Evolutionary conservation across 2,797 vertebrate species (phyloP), one percentile per base, ranked within the genome.

Genomic region (Corythornis leucogaster): DNA sequence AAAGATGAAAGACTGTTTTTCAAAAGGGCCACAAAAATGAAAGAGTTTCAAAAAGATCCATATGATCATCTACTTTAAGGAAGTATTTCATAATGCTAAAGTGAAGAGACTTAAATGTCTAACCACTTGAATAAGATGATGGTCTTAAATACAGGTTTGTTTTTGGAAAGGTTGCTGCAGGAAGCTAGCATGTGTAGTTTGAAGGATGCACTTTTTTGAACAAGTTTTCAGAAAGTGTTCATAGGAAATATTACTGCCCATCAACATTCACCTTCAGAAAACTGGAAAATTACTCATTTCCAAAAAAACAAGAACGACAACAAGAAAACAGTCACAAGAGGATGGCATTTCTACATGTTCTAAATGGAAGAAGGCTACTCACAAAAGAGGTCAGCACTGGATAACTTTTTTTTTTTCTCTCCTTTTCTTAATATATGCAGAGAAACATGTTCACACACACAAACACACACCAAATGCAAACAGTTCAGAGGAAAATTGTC

Each of bases 401-500:
- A 91, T 69, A 93, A 64, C 61, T 46, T 25, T 40, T 12, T 38
- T 25, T 15, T 1, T 50, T 17, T 9, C 28, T 8, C 7, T 5
- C 10, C 46, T 57, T 80, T 90, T 40, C 53, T 79, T 48, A 66
- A 71, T 12, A 91, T 74, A 92, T 69, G 58, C 54, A 87, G 25
- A 89, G 48, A 3, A 43, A 30, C 5, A 35, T 82, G 30, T 42
- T 73, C 10, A 57, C 40, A 53, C 69, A 84, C 80, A 88, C 51
- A 81, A 28, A 91, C 66, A 80, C 15, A 81, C 40, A 82, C 55
- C 77, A 95, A 74, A 62, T 81, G 59, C 85, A 76, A 89, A 93
- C 63, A 87, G 63, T 59, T 92, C 91, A 94, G 93, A 96, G 62
- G 66, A 96, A 90, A 90, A 91, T 78, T 86, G 93, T 69, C 77